Evolutionary conservation across 2,797 vertebrate species (phyloP), one percentile per base, ranked within the genome.

Genomic region (Helarctos malayanus): DNA sequence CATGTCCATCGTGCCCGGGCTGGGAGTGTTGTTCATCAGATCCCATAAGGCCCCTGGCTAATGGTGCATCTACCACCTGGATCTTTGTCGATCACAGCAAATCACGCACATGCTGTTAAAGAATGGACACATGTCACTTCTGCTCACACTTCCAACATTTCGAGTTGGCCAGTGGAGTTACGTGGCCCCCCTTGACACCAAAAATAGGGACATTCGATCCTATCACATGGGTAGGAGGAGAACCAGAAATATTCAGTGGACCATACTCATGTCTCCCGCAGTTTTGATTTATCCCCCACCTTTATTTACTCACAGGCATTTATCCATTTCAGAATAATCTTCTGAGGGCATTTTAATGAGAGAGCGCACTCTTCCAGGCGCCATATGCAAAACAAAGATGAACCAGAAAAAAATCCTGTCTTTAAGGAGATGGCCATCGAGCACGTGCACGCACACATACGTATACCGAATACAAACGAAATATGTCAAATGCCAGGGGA

Each of bases 401-500:
- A 85, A 80, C 68, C 49, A 81, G n/a, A 5, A 41, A 93, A 10
- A 84, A 80, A 83, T 86, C 12, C 52, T 69, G 16, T 89, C 94
- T 95, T 88, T 54, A 68, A 78, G 59, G 78, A 32, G 57, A 92
- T 32, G 47, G 57, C 4, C 35, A 19, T 63, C 21, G 45, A 91
- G 68, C 57, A 79, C 18, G 47, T 65, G 59, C 27, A 2, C 15
- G 29, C 15, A 29, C 25, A 75, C 45, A 47, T 13, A 75, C 45
- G 47, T 25, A 47, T 13, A 23, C 5, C 59, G 15, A 45, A 56
- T 63, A 4, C n/a, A 76, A 71, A 7, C 41, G 49, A 65, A 85
- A 95, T 81, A 89, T 52, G 61, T 73, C 81, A 75, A 94, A 81
- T 68, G 75, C n/a, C 89, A 91, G 29, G 35, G 86, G 59, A 94